Evolutionary conservation across 2,888 invertebrate genomes (phyloP).

Genomic region (Fragum fragum): DNA sequence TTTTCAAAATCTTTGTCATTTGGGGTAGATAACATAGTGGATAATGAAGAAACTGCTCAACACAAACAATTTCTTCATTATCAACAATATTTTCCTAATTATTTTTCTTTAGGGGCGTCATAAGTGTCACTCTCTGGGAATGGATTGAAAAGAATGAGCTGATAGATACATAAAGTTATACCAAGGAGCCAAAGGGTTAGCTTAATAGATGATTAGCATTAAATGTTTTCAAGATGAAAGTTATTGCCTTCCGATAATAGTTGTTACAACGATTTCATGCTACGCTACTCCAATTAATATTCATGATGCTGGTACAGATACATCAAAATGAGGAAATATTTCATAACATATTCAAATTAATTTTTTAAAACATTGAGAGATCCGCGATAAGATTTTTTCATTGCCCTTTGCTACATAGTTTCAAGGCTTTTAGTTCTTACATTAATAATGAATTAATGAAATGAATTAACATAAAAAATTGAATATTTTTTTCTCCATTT

Average conservation of each 20-base stretch:
- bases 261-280: slow-evolving; percentile 3
- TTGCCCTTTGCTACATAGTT: background rate
- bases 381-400: background rate
- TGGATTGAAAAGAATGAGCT: too few relatives aligned
- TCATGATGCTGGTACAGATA: slow-evolving; percentile 3
- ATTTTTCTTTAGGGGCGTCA: too few relatives aligned
- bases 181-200: background rate
- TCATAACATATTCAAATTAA: slow-evolving; percentile 3
- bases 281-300: background rate
- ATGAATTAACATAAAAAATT: too few relatives aligned
- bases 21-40: too few relatives aligned
- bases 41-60: too few relatives aligned
- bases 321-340: slow-evolving; percentile 6
- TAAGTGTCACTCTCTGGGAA: too few relatives aligned
- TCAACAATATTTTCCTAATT: too few relatives aligned
- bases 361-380: slow-evolving; percentile 1
- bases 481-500: too few relatives aligned
- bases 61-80: too few relatives aligned
- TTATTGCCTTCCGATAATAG: background rate
- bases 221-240: background rate
- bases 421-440: background rate
- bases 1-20: too few relatives aligned
- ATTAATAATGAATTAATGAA: too few relatives aligned
- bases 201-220: background rate
- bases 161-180: too few relatives aligned